Evolutionary conservation across 2,113 vertebrate genomes (phyloP).

Genomic region (Leptocoma aspasia): DNA sequence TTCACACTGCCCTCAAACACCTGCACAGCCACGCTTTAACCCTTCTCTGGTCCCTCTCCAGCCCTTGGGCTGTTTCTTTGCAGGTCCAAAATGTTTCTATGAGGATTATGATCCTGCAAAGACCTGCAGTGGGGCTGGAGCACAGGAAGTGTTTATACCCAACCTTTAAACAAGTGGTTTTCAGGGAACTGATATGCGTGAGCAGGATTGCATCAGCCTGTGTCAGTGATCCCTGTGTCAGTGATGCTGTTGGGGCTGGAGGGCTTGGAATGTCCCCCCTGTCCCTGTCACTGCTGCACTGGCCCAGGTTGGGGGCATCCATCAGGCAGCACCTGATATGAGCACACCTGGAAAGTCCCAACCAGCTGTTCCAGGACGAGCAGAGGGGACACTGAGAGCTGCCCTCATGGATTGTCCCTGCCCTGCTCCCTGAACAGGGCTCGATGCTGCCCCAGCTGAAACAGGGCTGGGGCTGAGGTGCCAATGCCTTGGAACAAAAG

Average conservation of each 20-base stretch:
- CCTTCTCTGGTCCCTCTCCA: neutral
- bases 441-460: rapidly evolving
- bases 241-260: neutral
- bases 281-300: neutral
- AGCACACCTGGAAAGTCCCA: neutral
- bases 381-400: neutral
- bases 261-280: neutral
- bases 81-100: neutral
- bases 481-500: neutral
- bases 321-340: neutral
- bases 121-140: neutral
- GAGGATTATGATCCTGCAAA: neutral
- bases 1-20: neutral
- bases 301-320: rapidly evolving
- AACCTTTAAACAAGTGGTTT: rapidly evolving
- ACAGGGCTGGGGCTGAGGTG: neutral
- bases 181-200: neutral
- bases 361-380: rapidly evolving
- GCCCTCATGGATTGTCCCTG: rapidly evolving
- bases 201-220: neutral
- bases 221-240: neutral
- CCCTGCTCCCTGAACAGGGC: neutral
- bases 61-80: neutral
- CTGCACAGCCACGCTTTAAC: rapidly evolving
- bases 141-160: neutral